These are phyloP conservation scores for Hylomyscus alleni DNA, from an alignment of 2,797 vertebrate species.

Conservation along the genomic window DNA sequence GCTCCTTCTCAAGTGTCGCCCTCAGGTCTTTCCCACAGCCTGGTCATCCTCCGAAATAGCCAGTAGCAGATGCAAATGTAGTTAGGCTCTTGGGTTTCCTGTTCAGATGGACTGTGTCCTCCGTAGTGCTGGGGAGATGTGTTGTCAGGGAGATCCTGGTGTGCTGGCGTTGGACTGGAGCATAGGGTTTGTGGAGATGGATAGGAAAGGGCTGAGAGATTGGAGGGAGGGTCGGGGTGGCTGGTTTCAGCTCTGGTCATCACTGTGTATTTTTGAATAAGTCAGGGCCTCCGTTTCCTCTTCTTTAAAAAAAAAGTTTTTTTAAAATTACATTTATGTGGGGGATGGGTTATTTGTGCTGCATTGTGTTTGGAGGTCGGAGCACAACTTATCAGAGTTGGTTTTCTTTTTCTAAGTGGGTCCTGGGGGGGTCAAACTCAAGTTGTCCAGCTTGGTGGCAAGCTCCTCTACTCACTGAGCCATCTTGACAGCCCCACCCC, in stretches of 20 bases:
- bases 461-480: not conserved
- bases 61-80: constrained; percentile 54
- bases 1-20: not conserved
- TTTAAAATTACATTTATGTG: not conserved
- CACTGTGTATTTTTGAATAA: not conserved
- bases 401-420: not conserved
- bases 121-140: not conserved
- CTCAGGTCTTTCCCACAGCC: not conserved
- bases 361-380: too few relatives aligned
- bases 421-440: not conserved
- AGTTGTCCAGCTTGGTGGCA: not conserved
- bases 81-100: constrained; percentile 22
- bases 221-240: not conserved
- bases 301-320: not conserved
- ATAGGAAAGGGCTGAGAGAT: not conserved
- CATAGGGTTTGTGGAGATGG: constrained; percentile 50
- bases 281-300: constrained; percentile 42
- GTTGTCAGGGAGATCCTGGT: constrained; percentile 52
- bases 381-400: not conserved
- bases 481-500: not conserved
- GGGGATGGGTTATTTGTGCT: not conserved
- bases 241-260: not conserved
- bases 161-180: constrained; percentile 23
- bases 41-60: constrained; percentile 14
- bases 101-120: not conserved